Evolutionary conservation across 1,140 invertebrate genomes (phyloP).

Genomic region (Acyrthosiphon pisum): DNA sequence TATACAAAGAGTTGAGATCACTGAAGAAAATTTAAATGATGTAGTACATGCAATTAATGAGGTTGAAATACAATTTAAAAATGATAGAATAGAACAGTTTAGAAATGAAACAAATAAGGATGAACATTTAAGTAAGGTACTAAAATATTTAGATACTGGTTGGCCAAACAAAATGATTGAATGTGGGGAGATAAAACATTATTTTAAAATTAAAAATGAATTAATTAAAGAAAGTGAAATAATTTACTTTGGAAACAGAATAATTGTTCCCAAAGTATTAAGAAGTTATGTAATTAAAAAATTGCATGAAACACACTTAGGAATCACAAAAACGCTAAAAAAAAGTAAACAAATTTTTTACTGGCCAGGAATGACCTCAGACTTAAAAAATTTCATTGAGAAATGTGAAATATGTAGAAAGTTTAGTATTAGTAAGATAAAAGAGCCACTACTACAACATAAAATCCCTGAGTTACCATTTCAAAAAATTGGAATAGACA

Average conservation of each 20-base stretch:
- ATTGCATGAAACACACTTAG: constrained; percentile 31
- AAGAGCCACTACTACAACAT: not conserved
- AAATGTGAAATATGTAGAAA: constrained; percentile 56
- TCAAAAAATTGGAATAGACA: not conserved
- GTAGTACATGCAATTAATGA: not conserved
- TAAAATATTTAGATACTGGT: not conserved
- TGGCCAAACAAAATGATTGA: not conserved
- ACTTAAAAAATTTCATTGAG: constrained; percentile 37
- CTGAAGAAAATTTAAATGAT: constrained; percentile 35
- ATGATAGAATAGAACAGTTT: constrained; percentile 62
- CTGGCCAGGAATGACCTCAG: constrained; percentile 45
- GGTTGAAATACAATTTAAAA: constrained; percentile 59
- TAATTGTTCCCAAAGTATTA: not conserved
- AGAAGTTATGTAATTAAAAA: not conserved
- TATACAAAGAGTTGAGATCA: not conserved
- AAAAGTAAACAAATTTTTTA: constrained; percentile 44
- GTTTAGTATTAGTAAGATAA: constrained; percentile 5
- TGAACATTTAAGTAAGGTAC: not conserved
- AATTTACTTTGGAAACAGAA: constrained; percentile 14
- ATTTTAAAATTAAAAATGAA: constrained; percentile 20
- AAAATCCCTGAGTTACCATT: not conserved
- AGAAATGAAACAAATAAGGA: not conserved
- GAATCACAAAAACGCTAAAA: constrained; percentile 28
- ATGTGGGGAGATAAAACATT: not conserved
- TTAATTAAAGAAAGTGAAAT: constrained; percentile 22